Conservation (phyloP, 2,888 invertebrate species). For the Venusia cambrica region DNA sequence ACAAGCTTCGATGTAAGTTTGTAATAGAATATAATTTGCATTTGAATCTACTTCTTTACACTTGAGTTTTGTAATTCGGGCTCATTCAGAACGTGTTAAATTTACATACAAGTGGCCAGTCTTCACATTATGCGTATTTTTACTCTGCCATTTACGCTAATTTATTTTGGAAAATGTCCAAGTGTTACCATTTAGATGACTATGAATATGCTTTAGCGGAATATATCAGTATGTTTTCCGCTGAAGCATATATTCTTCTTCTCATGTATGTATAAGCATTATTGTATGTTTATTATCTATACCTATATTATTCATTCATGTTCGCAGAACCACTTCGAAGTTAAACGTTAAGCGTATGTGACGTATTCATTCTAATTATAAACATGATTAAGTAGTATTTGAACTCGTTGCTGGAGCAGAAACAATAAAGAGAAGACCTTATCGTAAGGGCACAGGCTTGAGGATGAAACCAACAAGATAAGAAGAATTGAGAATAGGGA, state of each 20-base stretch:
- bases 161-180: constrained; percentile 5
- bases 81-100: constrained; percentile 19
- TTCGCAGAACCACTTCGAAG: constrained; percentile 25
- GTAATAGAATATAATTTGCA: constrained; percentile 40
- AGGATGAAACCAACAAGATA: constrained; percentile 24
- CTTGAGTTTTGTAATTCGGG: constrained; percentile 28
- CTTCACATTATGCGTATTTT: constrained; percentile 12
- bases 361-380: constrained; percentile 30
- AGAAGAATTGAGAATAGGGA: constrained; percentile 21
- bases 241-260: constrained; percentile 20
- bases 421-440: constrained; percentile 21
- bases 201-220: constrained; percentile 6
- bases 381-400: constrained; percentile 25
- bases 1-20: constrained; percentile 36
- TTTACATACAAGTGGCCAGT: constrained; percentile 24
- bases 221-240: constrained; percentile 14
- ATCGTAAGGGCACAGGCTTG: constrained; percentile 21
- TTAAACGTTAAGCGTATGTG: constrained; percentile 23
- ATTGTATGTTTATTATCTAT: constrained; percentile 15
- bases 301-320: constrained; percentile 26
- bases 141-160: constrained; percentile 12
- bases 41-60: constrained; percentile 36
- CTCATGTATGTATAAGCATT: too few relatives aligned
- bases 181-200: constrained; percentile 4
- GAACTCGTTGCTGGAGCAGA: constrained; percentile 22